A percentile compares a stretch with the other conserved stretches of the same genome.
These are phyloP conservation scores for Himalopsyche anomala DNA, from an alignment of 2,888 invertebrate species.

Conservation along the genomic window DNA sequence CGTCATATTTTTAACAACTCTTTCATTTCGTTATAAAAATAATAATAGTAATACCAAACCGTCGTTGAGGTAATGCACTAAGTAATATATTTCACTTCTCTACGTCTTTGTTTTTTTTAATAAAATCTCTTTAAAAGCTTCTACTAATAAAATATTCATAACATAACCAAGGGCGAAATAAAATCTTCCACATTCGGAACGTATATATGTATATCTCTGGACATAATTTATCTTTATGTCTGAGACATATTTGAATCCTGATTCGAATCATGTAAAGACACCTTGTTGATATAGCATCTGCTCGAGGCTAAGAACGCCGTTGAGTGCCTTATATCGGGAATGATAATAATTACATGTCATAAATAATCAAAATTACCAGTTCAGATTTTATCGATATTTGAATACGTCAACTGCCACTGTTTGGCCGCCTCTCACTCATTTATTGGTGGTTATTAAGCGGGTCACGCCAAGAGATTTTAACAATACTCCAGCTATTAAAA, in stretches of 20 bases:
- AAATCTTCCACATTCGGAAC: constrained; percentile 48
- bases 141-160: constrained; percentile 53
- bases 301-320: constrained; percentile 42
- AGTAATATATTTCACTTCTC: not conserved
- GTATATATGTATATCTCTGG: constrained; percentile 45
- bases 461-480: not conserved
- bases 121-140: not conserved
- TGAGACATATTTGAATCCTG: constrained; percentile 51
- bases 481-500: constrained; percentile 36
- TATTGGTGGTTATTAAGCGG: constrained; percentile 44
- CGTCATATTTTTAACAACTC: too few species aligned
- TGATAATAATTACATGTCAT: constrained; percentile 58
- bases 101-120: not conserved
- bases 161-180: constrained; percentile 49
- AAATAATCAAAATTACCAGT: constrained; percentile 60
- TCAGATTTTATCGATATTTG: constrained; percentile 60
- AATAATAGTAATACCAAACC: too few species aligned
- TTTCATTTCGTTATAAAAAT: too few species aligned
- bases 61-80: too few species aligned
- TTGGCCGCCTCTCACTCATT: constrained; percentile 39
- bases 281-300: constrained; percentile 55
- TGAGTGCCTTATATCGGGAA: not conserved
- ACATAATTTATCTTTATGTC: constrained; percentile 55
- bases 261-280: constrained; percentile 57
- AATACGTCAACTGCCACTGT: constrained; percentile 63